phyloP scores from a whole-genome alignment of 2,888 invertebrate genomes.

The Dorcus hopei region DNA sequence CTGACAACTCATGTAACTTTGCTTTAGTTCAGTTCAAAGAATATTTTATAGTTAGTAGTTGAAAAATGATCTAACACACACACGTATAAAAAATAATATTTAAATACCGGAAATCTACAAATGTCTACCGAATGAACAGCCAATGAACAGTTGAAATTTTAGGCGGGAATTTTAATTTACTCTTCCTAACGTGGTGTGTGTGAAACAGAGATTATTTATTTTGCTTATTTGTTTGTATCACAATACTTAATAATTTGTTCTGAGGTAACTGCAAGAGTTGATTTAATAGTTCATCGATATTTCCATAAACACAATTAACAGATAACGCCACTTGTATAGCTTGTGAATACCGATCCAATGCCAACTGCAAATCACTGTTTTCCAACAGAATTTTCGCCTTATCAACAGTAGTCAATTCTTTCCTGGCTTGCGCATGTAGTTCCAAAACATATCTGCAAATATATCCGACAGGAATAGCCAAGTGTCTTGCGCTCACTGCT shows the following conservation, averaged over 20 bases:
- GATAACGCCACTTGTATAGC: slow-evolving; percentile 77
- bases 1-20: no score
- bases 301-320: slow-evolving; percentile 77
- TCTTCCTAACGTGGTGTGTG: no score
- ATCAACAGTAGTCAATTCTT: slow-evolving; percentile 9
- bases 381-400: slow-evolving; percentile 27
- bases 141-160: no score
- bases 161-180: no score
- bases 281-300: slow-evolving; percentile 65
- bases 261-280: slow-evolving; percentile 61
- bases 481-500: slow-evolving; percentile 62
- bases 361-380: slow-evolving; percentile 51
- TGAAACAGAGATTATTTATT: slow-evolving; percentile 17
- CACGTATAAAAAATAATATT: no score
- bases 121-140: no score
- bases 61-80: no score
- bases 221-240: slow-evolving; percentile 60
- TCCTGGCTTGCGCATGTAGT: slow-evolving; percentile 16
- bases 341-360: slow-evolving; percentile 78
- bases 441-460: slow-evolving; percentile 27
- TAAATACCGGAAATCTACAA: no score
- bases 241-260: slow-evolving; percentile 62
- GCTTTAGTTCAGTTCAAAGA: no score
- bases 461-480: slow-evolving; percentile 41
- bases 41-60: no score